Conservation (phyloP, 2,113 vertebrate species). For the Telmatochromis sp. region DNA sequence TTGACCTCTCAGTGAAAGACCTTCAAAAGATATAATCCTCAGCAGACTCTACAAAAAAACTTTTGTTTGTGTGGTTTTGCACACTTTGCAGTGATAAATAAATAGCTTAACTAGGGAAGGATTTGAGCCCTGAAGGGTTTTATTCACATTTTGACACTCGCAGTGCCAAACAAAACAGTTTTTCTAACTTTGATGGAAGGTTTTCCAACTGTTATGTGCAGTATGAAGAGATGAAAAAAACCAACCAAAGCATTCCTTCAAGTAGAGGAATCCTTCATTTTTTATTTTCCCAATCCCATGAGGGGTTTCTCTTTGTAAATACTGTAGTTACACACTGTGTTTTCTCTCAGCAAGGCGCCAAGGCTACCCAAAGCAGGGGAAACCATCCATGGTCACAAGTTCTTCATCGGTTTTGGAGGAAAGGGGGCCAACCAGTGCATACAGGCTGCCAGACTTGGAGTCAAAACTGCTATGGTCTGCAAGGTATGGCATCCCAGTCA, state of each 20-base stretch:
- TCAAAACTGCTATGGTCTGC: conserved; percentile 85
- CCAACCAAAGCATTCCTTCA: background rate
- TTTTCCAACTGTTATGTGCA: background rate
- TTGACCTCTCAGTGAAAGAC: background rate
- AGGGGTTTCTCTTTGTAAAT: background rate
- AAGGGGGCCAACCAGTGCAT: conserved; percentile 98
- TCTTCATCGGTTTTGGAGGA: conserved; percentile 94
- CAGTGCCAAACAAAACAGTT: background rate
- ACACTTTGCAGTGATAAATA: conserved; percentile 2
- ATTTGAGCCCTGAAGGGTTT: background rate
- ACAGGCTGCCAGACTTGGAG: conserved; percentile 88
- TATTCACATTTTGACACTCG: conserved; percentile 10
- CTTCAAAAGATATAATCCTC: conserved; percentile 2
- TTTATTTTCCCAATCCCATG: background rate
- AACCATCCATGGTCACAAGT: conserved; percentile 90
- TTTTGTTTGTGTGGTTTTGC: background rate
- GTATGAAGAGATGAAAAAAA: background rate
- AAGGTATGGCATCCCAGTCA: conserved; percentile 74
- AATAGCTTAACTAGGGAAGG: background rate
- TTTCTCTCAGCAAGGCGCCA: conserved; percentile 76
- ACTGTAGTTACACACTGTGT: background rate
- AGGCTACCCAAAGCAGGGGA: conserved; percentile 90
- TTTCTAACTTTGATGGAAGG: background rate
- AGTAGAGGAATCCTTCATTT: background rate
- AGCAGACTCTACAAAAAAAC: background rate